Evolutionary conservation across 2,113 vertebrate genomes (phyloP).

Genomic region (Tachysurus fulvidraco): DNA sequence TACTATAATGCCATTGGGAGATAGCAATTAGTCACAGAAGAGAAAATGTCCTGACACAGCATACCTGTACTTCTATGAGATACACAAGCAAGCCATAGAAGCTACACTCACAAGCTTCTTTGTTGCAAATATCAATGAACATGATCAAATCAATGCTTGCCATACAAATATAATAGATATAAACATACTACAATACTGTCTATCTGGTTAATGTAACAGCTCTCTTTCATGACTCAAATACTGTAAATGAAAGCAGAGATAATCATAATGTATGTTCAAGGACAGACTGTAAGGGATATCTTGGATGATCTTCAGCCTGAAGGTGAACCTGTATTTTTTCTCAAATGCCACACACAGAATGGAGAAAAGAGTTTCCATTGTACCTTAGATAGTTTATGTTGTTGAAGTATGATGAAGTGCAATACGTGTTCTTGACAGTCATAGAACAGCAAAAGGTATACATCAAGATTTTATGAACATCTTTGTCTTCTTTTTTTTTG

Average conservation of each 20-base stretch:
- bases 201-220: conserved; percentile 1
- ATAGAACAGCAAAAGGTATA: not conserved
- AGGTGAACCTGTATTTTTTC: conserved; percentile 11
- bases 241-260: conserved; percentile 32
- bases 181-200: conserved; percentile 13
- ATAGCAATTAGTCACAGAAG: not conserved
- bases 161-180: not conserved
- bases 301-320: not conserved
- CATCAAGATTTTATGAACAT: too few relatives aligned
- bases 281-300: not conserved
- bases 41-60: not conserved
- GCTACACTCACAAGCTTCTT: conserved; percentile 3
- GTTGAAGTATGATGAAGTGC: not conserved
- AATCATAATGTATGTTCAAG: conserved; percentile 32
- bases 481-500: too few relatives aligned
- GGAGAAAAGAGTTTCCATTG: not conserved
- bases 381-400: not conserved
- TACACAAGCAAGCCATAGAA: conserved; percentile 29
- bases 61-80: not conserved
- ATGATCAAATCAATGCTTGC: conserved; percentile 11
- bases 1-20: not conserved
- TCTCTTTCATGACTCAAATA: conserved; percentile 30
- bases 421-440: not conserved
- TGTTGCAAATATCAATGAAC: not conserved
- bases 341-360: not conserved